Evolutionary conservation across 2,113 vertebrate species (phyloP), one percentile per base, ranked within the genome.

Genomic region (Petroica traversi): DNA sequence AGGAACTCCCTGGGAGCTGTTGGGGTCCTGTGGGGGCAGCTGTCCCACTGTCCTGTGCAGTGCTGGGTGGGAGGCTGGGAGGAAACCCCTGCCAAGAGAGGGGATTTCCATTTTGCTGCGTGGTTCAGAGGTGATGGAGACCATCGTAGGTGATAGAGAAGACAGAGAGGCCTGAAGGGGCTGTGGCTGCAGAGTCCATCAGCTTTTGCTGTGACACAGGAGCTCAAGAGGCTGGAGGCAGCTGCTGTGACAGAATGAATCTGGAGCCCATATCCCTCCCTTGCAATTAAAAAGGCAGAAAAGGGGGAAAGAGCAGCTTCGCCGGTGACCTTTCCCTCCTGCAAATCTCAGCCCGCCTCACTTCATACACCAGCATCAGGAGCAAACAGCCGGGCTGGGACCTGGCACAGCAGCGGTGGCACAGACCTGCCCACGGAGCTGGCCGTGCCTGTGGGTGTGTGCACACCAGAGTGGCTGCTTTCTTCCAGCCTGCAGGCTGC

Each of bases 401-500:
- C 73, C 95, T 78, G 84, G 75, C 75, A 31, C 49, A 3, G 54
- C 73, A 14, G 91, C 0, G 23, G 94, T 52, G 94, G 94, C 83
- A 57, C 58, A 63, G 61, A 94, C 71, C 88, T 54, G 88, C 94
- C 91, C 88, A 34, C 46, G 94, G 79, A 76, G 82, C 24, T 46
- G 87, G 69, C 73, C 19, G 5, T 22, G 54, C 25, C 61, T 73
- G 45, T 8, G 76, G 46, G 59, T 36, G 63, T 83, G 89, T 73
- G 78, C 49, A 28, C 83, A 84, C 57, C 84, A 54, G 61, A 87
- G 93, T 45, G 90, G 87, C 92, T 92, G 97, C 96, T 97, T 95
- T 96, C 97, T 81, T 82, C 85, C 91, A 75, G 98, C 98, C 98
- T 92, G 97, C 97, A 88, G 98, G 98, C 97, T 97, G 98, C 98